Conservation (phyloP, 2,797 vertebrate genomes). For the Sebastes reedi region DNA sequence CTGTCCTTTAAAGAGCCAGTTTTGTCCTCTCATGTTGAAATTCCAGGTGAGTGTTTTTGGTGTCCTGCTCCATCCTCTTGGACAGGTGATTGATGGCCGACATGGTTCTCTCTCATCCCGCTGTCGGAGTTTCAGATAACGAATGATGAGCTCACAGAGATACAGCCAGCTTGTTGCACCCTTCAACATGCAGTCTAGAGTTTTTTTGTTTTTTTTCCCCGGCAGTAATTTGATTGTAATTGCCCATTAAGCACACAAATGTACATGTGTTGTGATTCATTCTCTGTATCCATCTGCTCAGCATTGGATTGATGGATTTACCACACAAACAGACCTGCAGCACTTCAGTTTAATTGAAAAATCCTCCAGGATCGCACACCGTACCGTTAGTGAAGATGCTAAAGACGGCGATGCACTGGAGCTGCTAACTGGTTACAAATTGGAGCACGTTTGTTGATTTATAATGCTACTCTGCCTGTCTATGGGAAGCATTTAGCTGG, state of each 20-base stretch:
- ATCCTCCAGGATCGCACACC: neutral
- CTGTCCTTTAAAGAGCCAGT: neutral
- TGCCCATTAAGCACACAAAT: neutral
- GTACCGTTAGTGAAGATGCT: neutral
- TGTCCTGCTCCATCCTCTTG: neutral
- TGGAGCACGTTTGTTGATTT: neutral
- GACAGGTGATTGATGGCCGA: constrained; percentile 12
- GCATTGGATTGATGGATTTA: neutral
- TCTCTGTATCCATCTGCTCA: constrained; percentile 4
- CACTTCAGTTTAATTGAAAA: neutral
- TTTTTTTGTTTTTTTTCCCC: neutral
- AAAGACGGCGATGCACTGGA: neutral
- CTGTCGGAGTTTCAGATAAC: neutral
- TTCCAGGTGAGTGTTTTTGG: neutral
- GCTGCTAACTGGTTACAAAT: neutral
- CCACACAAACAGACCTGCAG: neutral
- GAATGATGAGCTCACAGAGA: neutral
- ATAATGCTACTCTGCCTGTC: neutral
- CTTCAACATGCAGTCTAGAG: neutral
- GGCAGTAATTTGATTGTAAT: constrained; percentile 1
- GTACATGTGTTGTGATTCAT: neutral
- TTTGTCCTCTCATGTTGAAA: neutral
- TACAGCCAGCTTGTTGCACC: neutral
- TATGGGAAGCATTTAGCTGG: neutral
- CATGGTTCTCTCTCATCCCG: neutral